A percentile compares a stretch with the other conserved stretches of the same genome.
phyloP scores from a whole-genome alignment of 2,888 invertebrate genomes.

The Eupithecia insigniata region DNA sequence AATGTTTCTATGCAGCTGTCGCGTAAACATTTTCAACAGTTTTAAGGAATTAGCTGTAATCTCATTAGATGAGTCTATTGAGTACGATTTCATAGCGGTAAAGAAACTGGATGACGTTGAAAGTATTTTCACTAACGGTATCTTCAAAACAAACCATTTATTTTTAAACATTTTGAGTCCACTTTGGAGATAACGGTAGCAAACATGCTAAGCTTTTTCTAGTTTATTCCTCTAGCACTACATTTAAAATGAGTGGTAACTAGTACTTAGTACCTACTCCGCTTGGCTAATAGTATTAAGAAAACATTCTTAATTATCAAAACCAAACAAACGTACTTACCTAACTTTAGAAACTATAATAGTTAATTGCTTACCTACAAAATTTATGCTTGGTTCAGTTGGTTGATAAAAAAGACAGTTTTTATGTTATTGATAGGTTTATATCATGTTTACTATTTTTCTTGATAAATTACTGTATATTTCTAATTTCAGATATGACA shows the following conservation, averaged over 20 bases:
- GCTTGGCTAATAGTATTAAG: background rate
- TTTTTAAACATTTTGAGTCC: background rate
- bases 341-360: no score
- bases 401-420: no score
- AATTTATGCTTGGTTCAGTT: background rate
- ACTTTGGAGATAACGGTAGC: background rate
- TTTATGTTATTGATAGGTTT: no score
- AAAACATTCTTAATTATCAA: background rate
- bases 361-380: no score
- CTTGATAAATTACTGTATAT: background rate
- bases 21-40: constrained; percentile 57
- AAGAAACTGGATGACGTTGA: background rate
- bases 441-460: no score
- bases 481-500: no score
- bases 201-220: background rate
- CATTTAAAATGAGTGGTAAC: background rate
- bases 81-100: constrained; percentile 41
- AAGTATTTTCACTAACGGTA: constrained; percentile 2
- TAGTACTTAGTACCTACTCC: background rate
- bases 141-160: background rate
- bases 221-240: background rate
- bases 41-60: constrained; percentile 72
- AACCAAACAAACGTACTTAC: no score
- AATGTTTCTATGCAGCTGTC: constrained; percentile 67
- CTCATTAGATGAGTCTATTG: constrained; percentile 62